Percentiles rank a stretch among this genome's conserved stretches.
phyloP scores from a whole-genome alignment of 23 tunicate genomes.

The Ascidia mentula region DNA sequence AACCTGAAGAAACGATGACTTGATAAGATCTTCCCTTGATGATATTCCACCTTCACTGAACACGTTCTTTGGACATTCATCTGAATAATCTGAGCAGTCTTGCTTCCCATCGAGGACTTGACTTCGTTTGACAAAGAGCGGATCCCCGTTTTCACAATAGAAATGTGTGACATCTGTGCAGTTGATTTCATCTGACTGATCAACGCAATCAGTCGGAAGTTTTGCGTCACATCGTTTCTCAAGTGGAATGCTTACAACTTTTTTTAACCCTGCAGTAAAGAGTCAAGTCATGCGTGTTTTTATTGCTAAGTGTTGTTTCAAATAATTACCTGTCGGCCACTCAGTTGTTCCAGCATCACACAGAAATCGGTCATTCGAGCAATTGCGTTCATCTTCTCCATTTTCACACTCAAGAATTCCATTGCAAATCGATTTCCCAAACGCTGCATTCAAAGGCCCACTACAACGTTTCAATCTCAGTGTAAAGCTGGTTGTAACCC shows the following conservation, averaged over 20 bases:
- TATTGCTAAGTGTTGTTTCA: too few relatives aligned
- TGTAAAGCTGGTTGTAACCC: too few relatives aligned
- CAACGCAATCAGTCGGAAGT: constrained; percentile 25
- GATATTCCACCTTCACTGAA: constrained; percentile 30
- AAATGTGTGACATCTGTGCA: constrained; percentile 37
- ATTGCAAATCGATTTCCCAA: constrained; percentile 37
- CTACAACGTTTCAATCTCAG: too few relatives aligned
- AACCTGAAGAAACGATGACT: not conserved
- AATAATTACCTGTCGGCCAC: not conserved
- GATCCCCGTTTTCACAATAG: constrained; percentile 38
- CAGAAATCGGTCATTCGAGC: constrained; percentile 10
- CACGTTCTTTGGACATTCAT: constrained; percentile 38
- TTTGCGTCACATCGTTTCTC: constrained; percentile 25
- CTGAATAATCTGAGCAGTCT: constrained; percentile 41
- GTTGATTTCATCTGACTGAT: constrained; percentile 35
- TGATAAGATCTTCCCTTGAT: constrained; percentile 32
- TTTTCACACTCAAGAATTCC: constrained; percentile 34
- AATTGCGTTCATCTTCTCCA: constrained; percentile 28
- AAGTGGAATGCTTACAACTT: constrained; percentile 21
- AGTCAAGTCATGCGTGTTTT: too few relatives aligned
- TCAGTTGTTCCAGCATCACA: constrained; percentile 38
- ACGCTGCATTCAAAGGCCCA: not conserved
- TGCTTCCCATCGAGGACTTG: constrained; percentile 38
- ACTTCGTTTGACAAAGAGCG: constrained; percentile 30
- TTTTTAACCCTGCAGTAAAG: constrained; percentile 5